phyloP scores from a whole-genome alignment of 1,140 invertebrate genomes.

The Wasmannia auropunctata region DNA sequence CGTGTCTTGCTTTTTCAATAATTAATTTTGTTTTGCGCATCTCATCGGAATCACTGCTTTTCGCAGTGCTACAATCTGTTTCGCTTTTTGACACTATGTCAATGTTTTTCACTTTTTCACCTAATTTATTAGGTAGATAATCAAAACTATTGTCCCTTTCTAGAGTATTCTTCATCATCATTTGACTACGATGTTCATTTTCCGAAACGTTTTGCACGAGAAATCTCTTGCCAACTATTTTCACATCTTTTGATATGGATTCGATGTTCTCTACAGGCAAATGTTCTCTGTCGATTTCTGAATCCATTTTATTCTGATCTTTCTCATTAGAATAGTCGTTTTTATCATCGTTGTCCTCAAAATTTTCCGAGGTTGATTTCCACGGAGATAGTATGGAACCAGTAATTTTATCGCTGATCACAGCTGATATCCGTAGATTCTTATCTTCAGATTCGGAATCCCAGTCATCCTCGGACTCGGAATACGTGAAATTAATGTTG shows the following conservation, averaged over 20 bases:
- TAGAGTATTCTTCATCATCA: slow-evolving; percentile 72
- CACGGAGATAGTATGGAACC: slow-evolving; percentile 24
- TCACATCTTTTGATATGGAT: slow-evolving; percentile 64
- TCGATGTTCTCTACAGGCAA: slow-evolving; percentile 48
- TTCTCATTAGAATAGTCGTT: slow-evolving; percentile 28
- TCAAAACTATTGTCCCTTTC: slow-evolving; percentile 56
- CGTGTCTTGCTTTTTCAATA: slow-evolving; percentile 76
- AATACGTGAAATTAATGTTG: slow-evolving; percentile 81
- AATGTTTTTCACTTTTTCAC: slow-evolving; percentile 80
- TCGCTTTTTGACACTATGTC: slow-evolving; percentile 80
- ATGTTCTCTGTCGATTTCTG: not conserved
- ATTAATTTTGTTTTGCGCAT: slow-evolving; percentile 75
- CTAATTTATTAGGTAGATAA: slow-evolving; percentile 71
- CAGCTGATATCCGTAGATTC: slow-evolving; percentile 69
- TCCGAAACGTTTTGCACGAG: slow-evolving; percentile 82
- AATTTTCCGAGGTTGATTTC: slow-evolving; percentile 1
- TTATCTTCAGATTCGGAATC: slow-evolving; percentile 83
- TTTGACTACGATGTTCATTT: slow-evolving; percentile 80
- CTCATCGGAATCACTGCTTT: slow-evolving; percentile 72
- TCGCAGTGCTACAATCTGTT: slow-evolving; percentile 72
- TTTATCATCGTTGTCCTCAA: slow-evolving; percentile 55
- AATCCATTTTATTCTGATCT: slow-evolving; percentile 30
- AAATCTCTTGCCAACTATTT: slow-evolving; percentile 80
- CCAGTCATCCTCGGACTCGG: slow-evolving; percentile 86
- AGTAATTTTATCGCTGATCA: slow-evolving; percentile 46